phyloP scores from a whole-genome alignment of 2,113 vertebrate genomes.

The Siphamia tubifer region DNA sequence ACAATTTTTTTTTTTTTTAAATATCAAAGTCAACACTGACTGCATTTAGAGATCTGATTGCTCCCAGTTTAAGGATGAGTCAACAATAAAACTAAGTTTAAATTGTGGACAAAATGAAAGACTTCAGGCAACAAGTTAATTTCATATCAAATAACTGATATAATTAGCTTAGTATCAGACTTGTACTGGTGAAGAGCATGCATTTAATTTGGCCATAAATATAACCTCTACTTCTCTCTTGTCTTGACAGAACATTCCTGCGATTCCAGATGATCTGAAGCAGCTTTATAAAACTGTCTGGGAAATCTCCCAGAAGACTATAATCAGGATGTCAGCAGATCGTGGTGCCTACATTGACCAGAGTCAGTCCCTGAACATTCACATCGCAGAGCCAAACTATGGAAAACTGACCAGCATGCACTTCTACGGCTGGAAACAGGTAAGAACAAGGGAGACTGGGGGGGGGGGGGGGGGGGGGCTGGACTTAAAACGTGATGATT shows the following conservation, averaged over 20 bases:
- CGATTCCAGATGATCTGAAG: constrained; percentile 91
- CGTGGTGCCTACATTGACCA: constrained; percentile 97
- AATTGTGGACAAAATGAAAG: too few species aligned
- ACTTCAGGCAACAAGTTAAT: too few species aligned
- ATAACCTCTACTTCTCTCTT: background rate
- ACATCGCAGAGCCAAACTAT: constrained; percentile 97
- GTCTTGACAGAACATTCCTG: constrained; percentile 74
- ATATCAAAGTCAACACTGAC: too few species aligned
- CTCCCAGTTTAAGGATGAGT: too few species aligned
- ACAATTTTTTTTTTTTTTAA: too few species aligned
- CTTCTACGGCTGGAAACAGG: constrained; percentile 98
- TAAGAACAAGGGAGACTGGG: constrained; percentile 33
- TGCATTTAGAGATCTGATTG: too few species aligned
- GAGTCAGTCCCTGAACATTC: constrained; percentile 98
- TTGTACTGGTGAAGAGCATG: too few species aligned
- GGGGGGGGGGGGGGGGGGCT: too few species aligned
- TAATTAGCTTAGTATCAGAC: too few species aligned
- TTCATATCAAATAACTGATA: too few species aligned
- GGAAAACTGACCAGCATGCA: constrained; percentile 99
- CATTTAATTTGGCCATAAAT: too few species aligned
- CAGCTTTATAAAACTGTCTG: constrained; percentile 97
- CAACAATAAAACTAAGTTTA: too few species aligned
- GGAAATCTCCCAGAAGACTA: constrained; percentile 96
- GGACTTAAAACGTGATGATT: background rate
- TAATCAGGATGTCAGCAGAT: constrained; percentile 95